Evolutionary conservation across 2,113 vertebrate genomes (phyloP), one percentile per base, ranked within the genome.

Genomic region (Syngnathoides biaculeatus): DNA sequence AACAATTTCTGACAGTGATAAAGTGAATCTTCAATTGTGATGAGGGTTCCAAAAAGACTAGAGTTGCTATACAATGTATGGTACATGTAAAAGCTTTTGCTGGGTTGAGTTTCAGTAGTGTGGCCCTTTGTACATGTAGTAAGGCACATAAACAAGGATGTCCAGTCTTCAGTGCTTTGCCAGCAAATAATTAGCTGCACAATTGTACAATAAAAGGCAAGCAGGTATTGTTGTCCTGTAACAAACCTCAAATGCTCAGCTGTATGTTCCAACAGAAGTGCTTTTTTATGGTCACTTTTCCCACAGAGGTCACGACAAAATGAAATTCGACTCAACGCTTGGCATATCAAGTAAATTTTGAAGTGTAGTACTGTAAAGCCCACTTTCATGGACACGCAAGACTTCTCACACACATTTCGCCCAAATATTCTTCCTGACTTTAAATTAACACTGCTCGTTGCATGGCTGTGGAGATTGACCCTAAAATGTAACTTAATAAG

Each of bases 1-100:
- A 61, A 55, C 65, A 38, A 52, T 72, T 84, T 60, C 79, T 84
- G 85, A 84, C 81, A 81, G 75, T 58, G 64, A 80, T 74, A 64
- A 81, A 65, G 81, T 60, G 5, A 81, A 83, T 69, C 24, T 57
- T 47, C 47, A 79, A 42, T 70, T 75, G 67, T 76, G 67, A 24
- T 68, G 55, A 27, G 15, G 56, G 67, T 71, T 63, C 65, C 59
- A 68, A 71, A 81, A 77, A 83, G 67, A 75, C 71, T 72, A 53
- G 39, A 59, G 52, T 62, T 56, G 65, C 64, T 48, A 55, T 58
- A 76, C 70, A 78, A 73, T 72, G 22, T 64, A 40, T 20, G 38
- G 59, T 53, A 63, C 59, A 39, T 71, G 66, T 26, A 48, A 61
- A 60, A 43, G 45, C 30, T 14, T 39, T 52, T 9, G 43, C 57